Evolutionary conservation across 2,888 invertebrate genomes (phyloP), one percentile per base, ranked within the genome.

Genomic region (Rambutsinella grinnellia): DNA sequence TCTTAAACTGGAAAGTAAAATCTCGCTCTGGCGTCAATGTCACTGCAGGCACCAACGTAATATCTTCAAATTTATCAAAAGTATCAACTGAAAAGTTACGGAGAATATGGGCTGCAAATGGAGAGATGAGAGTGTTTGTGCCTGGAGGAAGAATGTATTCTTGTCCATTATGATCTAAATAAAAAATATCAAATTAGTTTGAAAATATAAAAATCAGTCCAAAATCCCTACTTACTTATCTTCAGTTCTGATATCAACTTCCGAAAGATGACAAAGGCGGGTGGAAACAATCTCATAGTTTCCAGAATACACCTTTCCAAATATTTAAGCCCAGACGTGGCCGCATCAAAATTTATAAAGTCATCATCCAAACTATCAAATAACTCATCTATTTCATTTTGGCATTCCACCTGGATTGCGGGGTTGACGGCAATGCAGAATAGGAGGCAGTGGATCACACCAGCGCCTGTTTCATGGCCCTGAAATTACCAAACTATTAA

Each of bases 21-120:
- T 67, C 67, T 19, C 47, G 23, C 23, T 23, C 67, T 24, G 67
- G 67, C 3, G 57, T 57, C n/a, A 67, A 19, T 3, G 67, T 67
- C 2, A 67, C 6, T n/a, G 15, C 2, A 3, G 57, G 27, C 0
- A 67, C 47, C 49, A 67, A 47, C 8, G 47, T 1, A 10, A 67
- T 19, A 23, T 54, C 65, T 23, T 57, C 56, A 47, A 24, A 6
- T 13, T 56, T 67, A n/a, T 67, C 67, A 1, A 27, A 47, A 13
- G 57, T 56, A 0, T 8, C 46, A 26, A 67, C 21, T 15, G 23
- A 21, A 49, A 58, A 67, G 28, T 67, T 47, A 6, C 36, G 21
- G 1, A 67, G 49, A 1, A 58, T 23, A 28, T 67, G 58, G 2
- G 67, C 67, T 1, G 58, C 67, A 27, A 66, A 49, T n/a, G 49